Evolutionary conservation across 1,140 invertebrate genomes (phyloP).

Genomic region (Scaptomyza montana): DNA sequence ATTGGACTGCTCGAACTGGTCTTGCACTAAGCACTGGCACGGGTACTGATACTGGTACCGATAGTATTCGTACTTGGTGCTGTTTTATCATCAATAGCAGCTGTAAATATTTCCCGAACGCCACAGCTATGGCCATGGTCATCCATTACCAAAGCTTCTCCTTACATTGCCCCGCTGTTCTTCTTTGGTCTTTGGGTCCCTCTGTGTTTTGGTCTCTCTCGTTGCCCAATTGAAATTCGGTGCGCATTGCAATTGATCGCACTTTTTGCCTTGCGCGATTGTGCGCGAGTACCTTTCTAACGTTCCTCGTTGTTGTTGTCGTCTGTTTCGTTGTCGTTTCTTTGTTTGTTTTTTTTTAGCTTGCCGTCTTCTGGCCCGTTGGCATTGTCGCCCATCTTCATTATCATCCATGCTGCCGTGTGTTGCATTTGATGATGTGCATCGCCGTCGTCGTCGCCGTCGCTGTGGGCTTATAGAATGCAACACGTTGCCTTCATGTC

Average conservation of each 20-base stretch:
- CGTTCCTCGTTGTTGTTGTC: slow-evolving; percentile 42
- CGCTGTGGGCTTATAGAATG: slow-evolving; percentile 5
- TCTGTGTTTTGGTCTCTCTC: slow-evolving; percentile 7
- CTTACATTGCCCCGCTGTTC: too few relatives aligned
- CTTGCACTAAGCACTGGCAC: background rate
- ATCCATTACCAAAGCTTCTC: slow-evolving; percentile 44
- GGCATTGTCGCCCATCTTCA: slow-evolving; percentile 78
- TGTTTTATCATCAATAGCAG: slow-evolving; percentile 53
- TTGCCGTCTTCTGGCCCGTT: slow-evolving; percentile 39
- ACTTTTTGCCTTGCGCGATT: slow-evolving; percentile 73
- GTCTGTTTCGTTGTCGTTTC: background rate
- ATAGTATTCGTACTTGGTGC: slow-evolving; percentile 13
- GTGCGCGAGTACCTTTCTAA: slow-evolving; percentile 71
- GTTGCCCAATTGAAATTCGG: slow-evolving; percentile 76
- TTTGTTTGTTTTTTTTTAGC: background rate
- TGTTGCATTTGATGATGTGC: slow-evolving; percentile 65
- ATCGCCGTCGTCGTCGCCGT: slow-evolving; percentile 29
- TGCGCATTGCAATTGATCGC: slow-evolving; percentile 79
- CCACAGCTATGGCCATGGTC: slow-evolving; percentile 40
- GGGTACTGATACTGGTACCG: background rate
- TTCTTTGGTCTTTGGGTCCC: background rate
- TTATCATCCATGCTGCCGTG: slow-evolving; percentile 61
- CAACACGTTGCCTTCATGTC: slow-evolving; percentile 38
- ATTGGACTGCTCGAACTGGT: slow-evolving; percentile 10
- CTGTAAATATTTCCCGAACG: slow-evolving; percentile 63